Evolutionary conservation across 1,140 invertebrate species (phyloP), one percentile per base, ranked within the genome.

Genomic region (Cardiocondyla obscurior): DNA sequence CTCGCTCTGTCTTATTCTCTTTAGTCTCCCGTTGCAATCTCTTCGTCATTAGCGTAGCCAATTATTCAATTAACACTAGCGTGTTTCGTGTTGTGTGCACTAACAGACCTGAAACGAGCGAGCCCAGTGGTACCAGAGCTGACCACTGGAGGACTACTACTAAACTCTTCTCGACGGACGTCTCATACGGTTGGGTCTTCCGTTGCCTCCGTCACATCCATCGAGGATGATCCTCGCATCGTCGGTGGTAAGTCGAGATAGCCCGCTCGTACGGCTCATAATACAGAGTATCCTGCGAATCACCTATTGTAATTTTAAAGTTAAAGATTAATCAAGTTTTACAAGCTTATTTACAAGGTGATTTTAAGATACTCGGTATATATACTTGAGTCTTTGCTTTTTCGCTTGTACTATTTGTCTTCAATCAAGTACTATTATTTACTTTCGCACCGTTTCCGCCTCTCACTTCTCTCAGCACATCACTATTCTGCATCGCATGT

Each of bases 141-240:
- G 93, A 94, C 93, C 93, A 93, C 93, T 94, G 93, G 93, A 94
- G 93, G 93, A 94, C 93, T 94, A 92, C 90, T 94, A 93, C 91
- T 94, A 92, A 94, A 93, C 88, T 92, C 93, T 82, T 92, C 93
- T 89, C 91, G 93, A 53, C 91, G 93, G 85, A 84, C 84, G 84
- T 90, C 92, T 89, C 92, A 94, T 79, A 90, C 90, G 91, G 92
- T 93, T 92, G 92, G 92, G 77, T 93, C 92, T 82, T 93, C 94
- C 42, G 90, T 94, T 87, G 84, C 92, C 62, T 94, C 93, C 72
- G 90, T 94, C 83, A 93, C 92, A 70, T 94, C 94, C 85, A 93
- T 94, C 72, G 95, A 95, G 89, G 94, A 95, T 92, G 94, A 95
- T 91, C 94, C 95, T 88, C 94, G 94, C 84, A 94, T 95, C 85